Base-by-base conservation (phyloP, 2,797 vertebrate species). In the Benthosema pterotum region DNA sequence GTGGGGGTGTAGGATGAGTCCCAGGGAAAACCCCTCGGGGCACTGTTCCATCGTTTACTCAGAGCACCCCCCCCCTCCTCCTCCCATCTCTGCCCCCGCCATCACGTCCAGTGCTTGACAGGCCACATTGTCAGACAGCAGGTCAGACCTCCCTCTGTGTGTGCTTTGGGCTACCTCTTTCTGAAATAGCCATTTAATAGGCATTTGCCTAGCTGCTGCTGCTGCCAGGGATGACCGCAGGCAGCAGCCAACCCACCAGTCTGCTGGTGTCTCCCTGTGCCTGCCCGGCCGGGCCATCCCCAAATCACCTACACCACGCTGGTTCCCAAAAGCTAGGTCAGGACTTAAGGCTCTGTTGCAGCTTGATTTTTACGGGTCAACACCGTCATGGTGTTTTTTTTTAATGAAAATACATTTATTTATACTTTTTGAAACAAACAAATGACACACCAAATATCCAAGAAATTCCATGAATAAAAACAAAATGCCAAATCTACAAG, bases 81-180 rank as follows among this genome's bases (percentile, higher is more conserved):
- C n/a, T n/a, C n/a, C n/a, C n/a, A n/a, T n/a, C n/a, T n/a, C n/a
- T n/a, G n/a, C 47, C 22, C 71, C 65, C 78, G 71, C 67, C 47
- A 56, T 64, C 67, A 75, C 25, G 11, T 80, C 54, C 58, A 60
- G 60, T 57, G 67, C 60, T 83, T 56, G 57, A 69, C 64, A 69
- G 65, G 68, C 78, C 70, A 65, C 69, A 82, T 73, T 87, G 84
- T 84, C 52, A 83, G 72, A 78, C 79, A 80, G 82, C 83, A 77
- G 77, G 75, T 83, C 77, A 77, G 83, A 90, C 83, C 83, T 86
- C 77, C 74, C 53, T 68, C 60, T 28, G 60, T 69, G 71, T 76
- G 22, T 69, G 45, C 76, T 67, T 78, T 47, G 47, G 77, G 58
- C 63, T 71, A 77, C 42, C 63, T 63, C 11, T 80, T 55, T 59